Evolutionary conservation across 2,888 invertebrate genomes (phyloP).

Genomic region (Acleris literana): DNA sequence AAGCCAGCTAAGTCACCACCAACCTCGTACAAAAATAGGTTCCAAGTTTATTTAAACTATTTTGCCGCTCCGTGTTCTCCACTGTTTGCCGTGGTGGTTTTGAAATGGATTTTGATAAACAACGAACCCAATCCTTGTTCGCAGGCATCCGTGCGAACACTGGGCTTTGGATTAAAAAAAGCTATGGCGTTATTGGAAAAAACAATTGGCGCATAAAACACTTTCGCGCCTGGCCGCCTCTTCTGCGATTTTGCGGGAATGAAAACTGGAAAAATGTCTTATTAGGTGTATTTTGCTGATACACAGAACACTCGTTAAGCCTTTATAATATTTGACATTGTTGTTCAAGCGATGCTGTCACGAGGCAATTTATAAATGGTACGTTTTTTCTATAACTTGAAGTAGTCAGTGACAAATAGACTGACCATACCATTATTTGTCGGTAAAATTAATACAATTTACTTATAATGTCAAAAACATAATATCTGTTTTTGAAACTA

Average conservation of each 20-base stretch:
- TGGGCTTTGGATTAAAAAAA: conserved; percentile 23
- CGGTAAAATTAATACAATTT: too few relatives aligned
- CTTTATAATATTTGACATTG: background rate
- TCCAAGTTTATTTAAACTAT: too few relatives aligned
- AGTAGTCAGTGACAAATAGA: too few relatives aligned
- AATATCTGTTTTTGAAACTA: too few relatives aligned
- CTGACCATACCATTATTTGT: too few relatives aligned
- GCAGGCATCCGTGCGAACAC: conserved; percentile 21
- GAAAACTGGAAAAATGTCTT: background rate
- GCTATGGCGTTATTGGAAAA: conserved; percentile 31
- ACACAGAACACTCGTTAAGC: background rate
- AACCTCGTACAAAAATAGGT: too few relatives aligned
- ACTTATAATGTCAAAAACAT: too few relatives aligned
- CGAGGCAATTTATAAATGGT: too few relatives aligned
- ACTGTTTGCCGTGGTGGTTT: background rate
- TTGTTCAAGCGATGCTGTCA: too few relatives aligned
- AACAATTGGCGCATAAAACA: conserved; percentile 36
- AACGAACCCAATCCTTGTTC: conserved; percentile 5
- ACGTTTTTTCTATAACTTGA: too few relatives aligned
- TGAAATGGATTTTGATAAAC: conserved; percentile 2
- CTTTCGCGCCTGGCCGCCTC: conserved; percentile 30
- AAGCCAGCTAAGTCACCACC: too few relatives aligned
- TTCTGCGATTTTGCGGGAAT: conserved; percentile 13
- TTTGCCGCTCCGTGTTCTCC: background rate
- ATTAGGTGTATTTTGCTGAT: background rate